Evolutionary conservation across 1,140 invertebrate genomes (phyloP), one percentile per base, ranked within the genome.

Genomic region (Zaprionus taronus): DNA sequence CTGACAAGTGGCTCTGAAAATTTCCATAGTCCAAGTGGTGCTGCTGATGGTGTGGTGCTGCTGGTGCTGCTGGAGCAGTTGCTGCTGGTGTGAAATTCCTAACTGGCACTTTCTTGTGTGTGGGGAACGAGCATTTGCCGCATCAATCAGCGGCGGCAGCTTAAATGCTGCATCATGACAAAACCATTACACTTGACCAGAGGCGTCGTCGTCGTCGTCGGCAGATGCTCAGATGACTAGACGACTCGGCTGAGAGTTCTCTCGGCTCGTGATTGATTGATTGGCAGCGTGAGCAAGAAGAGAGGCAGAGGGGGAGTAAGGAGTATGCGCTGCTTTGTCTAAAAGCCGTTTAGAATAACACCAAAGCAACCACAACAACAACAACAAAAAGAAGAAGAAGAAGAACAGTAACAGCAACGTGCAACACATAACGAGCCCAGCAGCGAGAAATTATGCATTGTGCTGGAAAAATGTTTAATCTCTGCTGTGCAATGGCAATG

Each of bases 301-400:
- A 26, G 73, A 41, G 38, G 67, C 51, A 28, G 5, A 49, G 28
- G 31, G 34, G 12, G n/a, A n/a, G 34, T 9, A 4, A 31, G 28
- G 11, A 12, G 63, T n/a, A 28, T 28, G 26, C 26, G 31, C 1
- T 80, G 85, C 75, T 90, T 90, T 90, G 85, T 89, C 85, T 89
- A 89, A 89, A 89, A 90, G 85, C 85, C 81, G 85, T 89, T 89
- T 90, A 89, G 85, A 89, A 90, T 90, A 84, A 90, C 85, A 90
- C 85, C 84, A 83, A 61, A 64, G 53, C 38, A 31, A 12, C 41
- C 44, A 28, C 36, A 57, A n/a, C 36, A 58, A 22, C 36, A 67
- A 67, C 20, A 20, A 20, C 20, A 20, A n/a, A n/a, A n/a, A n/a
- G 4, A 26, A 9, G 28, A 31, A 7, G 28, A 31, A 28, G 26